Conservation (phyloP, 2,888 invertebrate genomes). For the Megamerina dolium region DNA sequence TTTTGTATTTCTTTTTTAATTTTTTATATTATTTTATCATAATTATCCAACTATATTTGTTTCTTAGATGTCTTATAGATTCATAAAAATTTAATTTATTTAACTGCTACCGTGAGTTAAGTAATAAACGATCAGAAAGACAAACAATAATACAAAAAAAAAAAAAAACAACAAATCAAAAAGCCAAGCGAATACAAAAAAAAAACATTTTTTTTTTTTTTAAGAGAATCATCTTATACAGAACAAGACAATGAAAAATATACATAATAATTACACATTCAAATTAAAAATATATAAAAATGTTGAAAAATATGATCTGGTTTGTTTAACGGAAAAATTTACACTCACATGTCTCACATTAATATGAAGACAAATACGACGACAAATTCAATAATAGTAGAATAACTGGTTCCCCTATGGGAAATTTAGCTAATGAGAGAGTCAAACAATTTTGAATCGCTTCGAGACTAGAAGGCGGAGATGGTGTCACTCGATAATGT, state of each 20-base stretch:
- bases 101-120: conserved; percentile 37
- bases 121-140: conserved; percentile 21
- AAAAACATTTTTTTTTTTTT: neutral
- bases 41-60: neutral
- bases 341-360: too few relatives aligned
- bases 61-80: conserved; percentile 42
- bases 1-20: too few relatives aligned
- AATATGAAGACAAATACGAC: too few relatives aligned
- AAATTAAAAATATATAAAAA: too few relatives aligned
- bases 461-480: too few relatives aligned
- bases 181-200: neutral
- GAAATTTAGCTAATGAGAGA: too few relatives aligned
- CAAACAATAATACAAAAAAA: conserved; percentile 7
- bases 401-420: too few relatives aligned
- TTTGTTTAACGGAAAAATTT: conserved; percentile 1
- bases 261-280: too few relatives aligned
- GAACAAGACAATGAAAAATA: neutral
- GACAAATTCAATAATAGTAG: too few relatives aligned
- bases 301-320: conserved; percentile 10
- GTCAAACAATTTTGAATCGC: too few relatives aligned
- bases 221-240: neutral
- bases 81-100: conserved; percentile 42
- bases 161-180: conserved; percentile 1
- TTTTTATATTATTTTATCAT: conserved; percentile 8
- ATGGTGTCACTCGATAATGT: too few relatives aligned